Conservation (phyloP, 1,140 invertebrate species). For the Papilio polyxenes region DNA sequence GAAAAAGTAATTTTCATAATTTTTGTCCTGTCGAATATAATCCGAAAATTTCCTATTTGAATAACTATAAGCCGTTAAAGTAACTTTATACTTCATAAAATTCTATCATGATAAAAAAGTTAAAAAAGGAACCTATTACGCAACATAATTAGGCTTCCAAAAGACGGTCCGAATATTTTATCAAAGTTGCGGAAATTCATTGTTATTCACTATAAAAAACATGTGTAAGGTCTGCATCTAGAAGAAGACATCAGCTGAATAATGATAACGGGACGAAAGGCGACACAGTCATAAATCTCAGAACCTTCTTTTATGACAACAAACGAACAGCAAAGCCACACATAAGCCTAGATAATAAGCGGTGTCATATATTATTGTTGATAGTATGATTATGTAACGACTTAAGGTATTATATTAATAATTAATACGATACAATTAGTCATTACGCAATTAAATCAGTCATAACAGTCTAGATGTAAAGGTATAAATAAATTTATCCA, state of each 20-base stretch:
- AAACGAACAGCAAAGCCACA: neutral
- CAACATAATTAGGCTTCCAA: too few relatives aligned
- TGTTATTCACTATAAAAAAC: too few relatives aligned
- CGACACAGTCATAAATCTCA: neutral
- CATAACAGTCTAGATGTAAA: constrained; percentile 35
- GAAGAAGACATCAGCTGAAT: neutral
- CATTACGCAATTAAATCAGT: constrained; percentile 36
- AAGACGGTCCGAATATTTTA: too few relatives aligned
- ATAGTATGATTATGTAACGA: neutral
- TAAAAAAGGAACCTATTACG: too few relatives aligned
- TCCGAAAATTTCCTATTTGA: neutral
- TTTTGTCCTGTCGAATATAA: too few relatives aligned
- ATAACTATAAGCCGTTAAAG: too few relatives aligned
- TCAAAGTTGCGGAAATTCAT: too few relatives aligned
- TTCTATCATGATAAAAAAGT: too few relatives aligned
- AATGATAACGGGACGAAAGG: too few relatives aligned
- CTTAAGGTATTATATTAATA: neutral
- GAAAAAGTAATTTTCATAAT: too few relatives aligned
- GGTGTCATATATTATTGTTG: neutral
- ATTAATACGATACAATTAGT: constrained; percentile 30
- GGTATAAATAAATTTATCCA: constrained; percentile 57
- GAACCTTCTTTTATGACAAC: neutral
- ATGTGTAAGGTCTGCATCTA: too few relatives aligned
- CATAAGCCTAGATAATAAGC: neutral
- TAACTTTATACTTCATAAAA: neutral